A percentile compares a stretch with the other conserved stretches of the same genome.
These are phyloP conservation scores for Mionectes olivaceus DNA, from an alignment of 2,797 vertebrate genomes.

Conservation along the genomic window DNA sequence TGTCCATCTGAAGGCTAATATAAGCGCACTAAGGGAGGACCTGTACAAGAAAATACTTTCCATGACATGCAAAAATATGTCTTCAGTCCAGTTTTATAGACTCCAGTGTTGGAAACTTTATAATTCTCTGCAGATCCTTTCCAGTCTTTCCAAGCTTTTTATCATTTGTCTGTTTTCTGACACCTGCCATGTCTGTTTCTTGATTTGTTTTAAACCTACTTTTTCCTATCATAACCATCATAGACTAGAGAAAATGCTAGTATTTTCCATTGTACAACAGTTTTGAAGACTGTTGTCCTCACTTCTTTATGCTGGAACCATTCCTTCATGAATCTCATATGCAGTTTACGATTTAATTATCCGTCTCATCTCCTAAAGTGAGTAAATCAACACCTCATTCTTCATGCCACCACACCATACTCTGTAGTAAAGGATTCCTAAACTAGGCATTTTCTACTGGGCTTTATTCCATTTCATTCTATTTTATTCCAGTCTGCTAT, in stretches of 20 bases:
- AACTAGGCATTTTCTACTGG: not conserved
- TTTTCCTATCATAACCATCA: not conserved
- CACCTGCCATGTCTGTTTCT: not conserved
- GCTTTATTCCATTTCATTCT: not conserved
- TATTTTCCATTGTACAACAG: not conserved
- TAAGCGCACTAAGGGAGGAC: not conserved
- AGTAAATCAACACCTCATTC: not conserved
- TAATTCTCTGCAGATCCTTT: not conserved
- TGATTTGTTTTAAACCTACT: not conserved
- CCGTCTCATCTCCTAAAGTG: not conserved
- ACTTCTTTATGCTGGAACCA: not conserved
- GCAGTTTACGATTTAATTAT: not conserved
- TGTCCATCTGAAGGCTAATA: not conserved
- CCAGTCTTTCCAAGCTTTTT: not conserved
- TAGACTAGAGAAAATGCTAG: not conserved
- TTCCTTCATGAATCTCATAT: not conserved
- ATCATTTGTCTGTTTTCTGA: not conserved
- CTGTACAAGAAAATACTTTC: not conserved
- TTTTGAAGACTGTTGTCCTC: not conserved
- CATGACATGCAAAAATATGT: not conserved
- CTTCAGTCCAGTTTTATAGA: not conserved
- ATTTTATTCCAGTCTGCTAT: not conserved
- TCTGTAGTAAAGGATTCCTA: not conserved
- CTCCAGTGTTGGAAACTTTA: not conserved
- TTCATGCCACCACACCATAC: not conserved